Base-by-base conservation (phyloP, 2,797 vertebrate species). In the Diglossa cyanea region DNA sequence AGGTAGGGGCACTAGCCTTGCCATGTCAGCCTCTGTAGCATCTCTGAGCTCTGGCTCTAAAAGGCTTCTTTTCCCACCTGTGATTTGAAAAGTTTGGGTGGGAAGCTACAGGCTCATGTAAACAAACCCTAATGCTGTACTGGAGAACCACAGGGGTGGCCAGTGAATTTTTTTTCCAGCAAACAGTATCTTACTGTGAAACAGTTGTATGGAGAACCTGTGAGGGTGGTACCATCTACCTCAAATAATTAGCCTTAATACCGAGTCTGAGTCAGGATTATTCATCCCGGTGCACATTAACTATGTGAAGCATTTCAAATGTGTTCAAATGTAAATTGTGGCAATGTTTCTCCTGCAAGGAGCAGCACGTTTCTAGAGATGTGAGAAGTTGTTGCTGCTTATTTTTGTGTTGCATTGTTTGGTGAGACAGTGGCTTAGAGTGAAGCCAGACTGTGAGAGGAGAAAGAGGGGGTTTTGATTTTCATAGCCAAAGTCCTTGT, bases 1-100 rank as follows among this genome's bases (percentile, higher is more conserved):
- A 35, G 99, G 99, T 99, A 97, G 53, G 96, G 50, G 24, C 47
- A 12, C 17, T 48, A 51, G 14, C 20, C n/a, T 91, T 55, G 50
- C 17, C 7, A 11, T 66, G 26, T 24, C 14, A 53, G 70, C 33
- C 54, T 80, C 4, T 16, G 35, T 15, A 68, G 33, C 17, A 23
- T 26, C 9, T 11, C 55, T 55, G 15, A 54, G 25, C 61, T 30
- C 42, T 88, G 40, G n/a, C 31, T 88, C 16, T 35, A 26, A 57
- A 58, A 44, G 90, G 39, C 50, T 30, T 15, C 11, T 70, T 88
- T 88, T n/a, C 57, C 39, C 4, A 42, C 25, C 26, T 53, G 45
- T 63, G 37, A 60, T 66, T 81, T 87, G 65, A 48, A 53, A 79
- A 60, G 45, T 54, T 67, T 74, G 39, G 10, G 16, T 80, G 61